These are phyloP conservation scores for Zeuzera pyrina DNA, from an alignment of 2,888 invertebrate species.

Conservation along the genomic window DNA sequence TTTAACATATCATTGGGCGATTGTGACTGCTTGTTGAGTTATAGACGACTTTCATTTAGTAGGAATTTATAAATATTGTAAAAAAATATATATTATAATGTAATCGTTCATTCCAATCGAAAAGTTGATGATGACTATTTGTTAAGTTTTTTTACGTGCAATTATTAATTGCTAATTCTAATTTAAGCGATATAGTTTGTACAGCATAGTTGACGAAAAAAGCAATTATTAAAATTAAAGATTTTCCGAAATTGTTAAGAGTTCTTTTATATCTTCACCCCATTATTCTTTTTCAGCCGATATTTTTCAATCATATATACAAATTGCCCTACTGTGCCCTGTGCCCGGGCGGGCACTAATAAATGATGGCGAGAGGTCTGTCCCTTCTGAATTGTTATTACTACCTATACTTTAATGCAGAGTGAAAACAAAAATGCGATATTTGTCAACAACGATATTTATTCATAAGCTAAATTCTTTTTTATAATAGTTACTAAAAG, in stretches of 20 bases:
- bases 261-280: conserved; percentile 21
- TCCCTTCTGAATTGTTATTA: too few species aligned
- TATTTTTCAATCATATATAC: too few species aligned
- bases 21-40: conserved; percentile 72
- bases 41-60: conserved; percentile 60
- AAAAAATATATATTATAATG: conserved; percentile 63
- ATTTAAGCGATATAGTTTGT: conserved; percentile 72
- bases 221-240: conserved; percentile 73
- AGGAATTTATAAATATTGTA: conserved; percentile 59
- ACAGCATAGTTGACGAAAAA: conserved; percentile 69
- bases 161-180: conserved; percentile 73
- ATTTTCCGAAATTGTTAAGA: conserved; percentile 61
- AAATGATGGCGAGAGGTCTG: too few species aligned
- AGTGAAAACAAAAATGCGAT: conserved; percentile 21
- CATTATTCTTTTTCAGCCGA: neutral
- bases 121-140: conserved; percentile 70
- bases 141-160: conserved; percentile 74
- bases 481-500: conserved; percentile 23
- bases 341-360: too few species aligned
- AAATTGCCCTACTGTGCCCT: too few species aligned
- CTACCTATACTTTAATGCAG: too few species aligned
- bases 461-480: conserved; percentile 55
- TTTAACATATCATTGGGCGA: conserved; percentile 74
- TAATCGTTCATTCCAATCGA: conserved; percentile 72
- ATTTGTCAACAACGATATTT: conserved; percentile 67